phyloP scores from a whole-genome alignment of 2,113 vertebrate genomes.

The Rhabdomys dilectus region DNA sequence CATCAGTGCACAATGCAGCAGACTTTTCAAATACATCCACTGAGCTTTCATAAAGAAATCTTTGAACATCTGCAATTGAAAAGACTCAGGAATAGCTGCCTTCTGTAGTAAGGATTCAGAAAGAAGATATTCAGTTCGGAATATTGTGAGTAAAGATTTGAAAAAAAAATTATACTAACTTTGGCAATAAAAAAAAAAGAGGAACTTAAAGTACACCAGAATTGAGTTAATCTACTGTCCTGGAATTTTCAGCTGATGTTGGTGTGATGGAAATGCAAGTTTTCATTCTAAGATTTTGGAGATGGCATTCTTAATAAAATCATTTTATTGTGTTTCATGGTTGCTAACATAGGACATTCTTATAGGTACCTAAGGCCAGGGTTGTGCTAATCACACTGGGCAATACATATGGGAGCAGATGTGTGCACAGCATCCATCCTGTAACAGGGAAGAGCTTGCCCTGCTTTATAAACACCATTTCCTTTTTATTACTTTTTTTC shows the following conservation, averaged over 20 bases:
- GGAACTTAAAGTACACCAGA: background rate
- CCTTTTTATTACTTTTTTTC: background rate
- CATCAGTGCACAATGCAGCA: background rate
- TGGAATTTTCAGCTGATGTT: background rate
- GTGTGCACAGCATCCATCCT: background rate
- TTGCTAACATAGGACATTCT: background rate
- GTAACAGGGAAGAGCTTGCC: background rate
- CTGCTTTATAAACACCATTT: background rate
- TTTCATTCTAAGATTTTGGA: background rate
- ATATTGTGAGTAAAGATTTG: background rate
- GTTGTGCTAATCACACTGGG: background rate
- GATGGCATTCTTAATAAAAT: background rate
- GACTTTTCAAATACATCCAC: background rate
- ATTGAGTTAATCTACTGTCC: background rate
- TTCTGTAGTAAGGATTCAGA: background rate
- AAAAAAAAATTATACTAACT: slow-evolving; percentile 16
- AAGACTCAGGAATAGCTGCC: background rate
- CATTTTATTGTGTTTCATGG: slow-evolving; percentile 18
- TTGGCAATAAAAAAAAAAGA: background rate
- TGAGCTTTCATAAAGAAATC: slow-evolving; percentile 7
- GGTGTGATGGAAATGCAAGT: background rate
- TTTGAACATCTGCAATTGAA: slow-evolving; percentile 53
- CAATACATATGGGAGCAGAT: background rate
- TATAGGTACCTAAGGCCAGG: background rate
- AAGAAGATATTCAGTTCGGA: background rate